phyloP scores from a whole-genome alignment of 2,113 vertebrate genomes.

The Mugil cephalus region DNA sequence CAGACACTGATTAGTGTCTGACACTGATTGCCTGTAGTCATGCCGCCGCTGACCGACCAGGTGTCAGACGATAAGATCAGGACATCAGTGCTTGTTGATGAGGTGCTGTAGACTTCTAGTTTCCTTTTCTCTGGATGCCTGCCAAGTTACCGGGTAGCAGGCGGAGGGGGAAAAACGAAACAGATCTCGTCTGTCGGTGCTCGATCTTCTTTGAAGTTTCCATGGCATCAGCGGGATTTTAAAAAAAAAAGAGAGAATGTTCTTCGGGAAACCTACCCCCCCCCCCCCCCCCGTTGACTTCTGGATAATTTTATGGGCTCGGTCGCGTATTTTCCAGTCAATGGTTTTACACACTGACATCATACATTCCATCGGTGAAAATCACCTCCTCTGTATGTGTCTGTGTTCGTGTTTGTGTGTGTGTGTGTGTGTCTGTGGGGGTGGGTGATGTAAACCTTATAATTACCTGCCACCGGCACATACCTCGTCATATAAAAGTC shows the following conservation, averaged over 20 bases:
- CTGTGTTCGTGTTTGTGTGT: conserved; percentile 8
- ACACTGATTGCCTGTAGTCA: conserved; percentile 35
- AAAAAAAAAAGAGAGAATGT: conserved; percentile 45
- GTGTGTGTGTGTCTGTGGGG: background rate
- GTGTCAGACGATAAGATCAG: conserved; percentile 61
- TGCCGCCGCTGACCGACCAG: conserved; percentile 35
- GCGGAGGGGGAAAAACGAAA: conserved; percentile 57
- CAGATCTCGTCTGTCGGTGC: conserved; percentile 46
- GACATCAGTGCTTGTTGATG: conserved; percentile 29
- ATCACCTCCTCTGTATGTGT: conserved; percentile 60
- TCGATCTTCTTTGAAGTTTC: conserved; percentile 76
- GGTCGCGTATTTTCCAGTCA: conserved; percentile 75
- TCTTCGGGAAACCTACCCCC: conserved; percentile 70
- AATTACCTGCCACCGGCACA: conserved; percentile 59
- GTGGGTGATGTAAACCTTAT: conserved; percentile 51
- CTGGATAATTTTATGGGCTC: conserved; percentile 62
- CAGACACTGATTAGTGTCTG: conserved; percentile 39
- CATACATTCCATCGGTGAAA: conserved; percentile 76
- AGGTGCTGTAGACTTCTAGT: conserved; percentile 36
- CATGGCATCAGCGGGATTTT: conserved; percentile 63
- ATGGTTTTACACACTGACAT: conserved; percentile 68
- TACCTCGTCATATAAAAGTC: conserved; percentile 24
- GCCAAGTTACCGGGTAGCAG: conserved; percentile 70
- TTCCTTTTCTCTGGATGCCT: conserved; percentile 49
- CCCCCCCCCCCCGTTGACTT: conserved; percentile 65